Base-by-base conservation (phyloP, 2,888 invertebrate species). In the Callyntrura sp. region DNA sequence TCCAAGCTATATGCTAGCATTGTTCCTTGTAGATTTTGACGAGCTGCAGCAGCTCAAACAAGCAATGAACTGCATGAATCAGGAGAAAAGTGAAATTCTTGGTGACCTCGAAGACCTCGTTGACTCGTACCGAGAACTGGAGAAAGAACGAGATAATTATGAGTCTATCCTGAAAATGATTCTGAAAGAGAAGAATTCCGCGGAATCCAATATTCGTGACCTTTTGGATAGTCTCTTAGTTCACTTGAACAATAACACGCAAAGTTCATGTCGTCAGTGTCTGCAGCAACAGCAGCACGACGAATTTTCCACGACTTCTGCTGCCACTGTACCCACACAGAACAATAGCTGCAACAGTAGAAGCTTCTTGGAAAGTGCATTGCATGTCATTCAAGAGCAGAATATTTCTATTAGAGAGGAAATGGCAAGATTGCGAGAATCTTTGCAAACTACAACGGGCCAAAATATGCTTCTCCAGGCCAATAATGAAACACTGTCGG, bases 351-450 rank as follows among this genome's bases (percentile, higher is more conserved):
- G 23, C 0, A 55, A 51, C 12, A 81, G 81, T 20, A 35, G 45
- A 14, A 81, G 14, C n/a, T 79, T 92, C 12, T 14, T 92, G 14
- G 92, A 92, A 82, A 85, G 91, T 17, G 92, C 92, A 0, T 35
- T 93, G 5, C 85, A 91, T 88, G 90, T 91, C 20, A 90, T 92
- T 3, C 92, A 93, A 84, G 85, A 87, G 35, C 92, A 93, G 70
- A 93, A 93, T 85, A 76, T 87, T 45, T 48, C 57, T 0, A 85
- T 91, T 51, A 60, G 91, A n/a, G 88, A 91, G 60, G 91, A 92
- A 81, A 91, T 92, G 73, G 45, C 76, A 2, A 85, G 78, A 23
- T 23, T 91, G 17, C 85, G 45, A 17, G 84, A 87, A 9, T 57
- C 70, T 23, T 84, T 85, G 45, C 70, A 79, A 20, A 65, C 55